A percentile compares a stretch with the other conserved stretches of the same genome.
Conservation (phyloP, 2,888 invertebrate genomes). For the Troglohyphantes excavatus region DNA sequence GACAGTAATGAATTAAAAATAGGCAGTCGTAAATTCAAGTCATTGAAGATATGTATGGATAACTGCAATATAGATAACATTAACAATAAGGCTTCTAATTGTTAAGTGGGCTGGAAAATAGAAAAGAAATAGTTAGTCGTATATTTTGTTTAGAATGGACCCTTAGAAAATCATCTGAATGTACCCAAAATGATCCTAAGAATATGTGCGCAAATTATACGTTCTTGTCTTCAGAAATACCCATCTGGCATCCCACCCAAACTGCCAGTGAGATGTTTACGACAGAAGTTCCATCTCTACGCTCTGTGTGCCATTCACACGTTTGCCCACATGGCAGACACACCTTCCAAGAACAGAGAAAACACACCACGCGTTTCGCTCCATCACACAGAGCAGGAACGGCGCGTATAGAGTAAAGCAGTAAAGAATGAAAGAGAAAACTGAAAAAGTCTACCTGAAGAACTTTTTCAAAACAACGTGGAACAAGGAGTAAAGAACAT, state of each 20-base stretch:
- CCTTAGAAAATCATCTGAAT: no score
- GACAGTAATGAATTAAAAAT: no score
- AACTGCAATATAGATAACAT: no score
- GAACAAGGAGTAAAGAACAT: not conserved
- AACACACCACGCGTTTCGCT: not conserved
- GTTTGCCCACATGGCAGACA: not conserved
- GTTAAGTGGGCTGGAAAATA: no score
- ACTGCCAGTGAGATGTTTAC: constrained; percentile 4
- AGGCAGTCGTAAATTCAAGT: no score
- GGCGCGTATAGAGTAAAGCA: not conserved
- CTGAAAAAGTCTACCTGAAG: constrained; percentile 14
- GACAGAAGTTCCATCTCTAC: not conserved
- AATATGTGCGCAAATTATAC: no score
- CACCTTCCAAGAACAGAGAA: not conserved
- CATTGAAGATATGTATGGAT: no score
- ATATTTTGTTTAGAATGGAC: no score
- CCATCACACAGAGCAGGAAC: not conserved
- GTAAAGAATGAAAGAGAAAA: not conserved
- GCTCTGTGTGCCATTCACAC: not conserved
- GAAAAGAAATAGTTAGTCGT: no score
- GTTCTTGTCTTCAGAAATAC: no score
- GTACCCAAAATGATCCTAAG: no score
- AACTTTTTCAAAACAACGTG: not conserved
- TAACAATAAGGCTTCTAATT: no score
- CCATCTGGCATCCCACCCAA: not conserved